Conservation (phyloP, 2,888 invertebrate genomes). For the Leucoma salicis region DNA sequence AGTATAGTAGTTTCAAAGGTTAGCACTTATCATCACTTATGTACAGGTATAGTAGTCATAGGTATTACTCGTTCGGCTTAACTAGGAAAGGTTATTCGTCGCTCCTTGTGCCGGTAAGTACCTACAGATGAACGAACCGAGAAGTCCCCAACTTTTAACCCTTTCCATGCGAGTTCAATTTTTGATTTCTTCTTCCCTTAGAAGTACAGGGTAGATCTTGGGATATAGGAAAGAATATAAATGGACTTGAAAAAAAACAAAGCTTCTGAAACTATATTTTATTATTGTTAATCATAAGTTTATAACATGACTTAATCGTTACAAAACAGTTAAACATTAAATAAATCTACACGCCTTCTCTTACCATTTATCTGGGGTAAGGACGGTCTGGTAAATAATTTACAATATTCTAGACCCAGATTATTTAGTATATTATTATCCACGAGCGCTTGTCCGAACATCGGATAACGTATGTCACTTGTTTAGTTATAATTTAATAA, state of each 20-base stretch:
- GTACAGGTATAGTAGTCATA: too few relatives aligned
- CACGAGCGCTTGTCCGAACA: constrained; percentile 11
- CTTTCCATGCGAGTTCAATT: too few relatives aligned
- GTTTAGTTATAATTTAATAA: constrained; percentile 36
- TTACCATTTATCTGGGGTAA: constrained; percentile 75
- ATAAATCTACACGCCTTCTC: constrained; percentile 69
- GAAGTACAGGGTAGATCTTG: too few relatives aligned
- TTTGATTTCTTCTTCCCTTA: too few relatives aligned
- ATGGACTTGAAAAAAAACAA: constrained; percentile 44
- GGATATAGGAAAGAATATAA: too few relatives aligned
- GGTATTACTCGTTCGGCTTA: too few relatives aligned
- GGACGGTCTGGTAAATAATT: constrained; percentile 77
- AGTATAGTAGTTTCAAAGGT: too few relatives aligned
- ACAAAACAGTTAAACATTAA: constrained; percentile 78
- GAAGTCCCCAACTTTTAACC: too few relatives aligned
- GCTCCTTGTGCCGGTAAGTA: too few relatives aligned
- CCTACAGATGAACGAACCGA: too few relatives aligned
- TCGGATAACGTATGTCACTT: constrained; percentile 20
- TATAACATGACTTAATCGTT: constrained; percentile 80
- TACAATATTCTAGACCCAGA: constrained; percentile 79
- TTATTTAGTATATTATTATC: constrained; percentile 37
- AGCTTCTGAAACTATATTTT: constrained; percentile 76
- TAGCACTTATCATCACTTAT: too few relatives aligned
- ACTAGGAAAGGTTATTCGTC: too few relatives aligned
- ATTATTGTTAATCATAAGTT: constrained; percentile 79